Evolutionary conservation across 64 coral and sea anemone species (phyloP).

Genomic region (Orbicella faveolata): DNA sequence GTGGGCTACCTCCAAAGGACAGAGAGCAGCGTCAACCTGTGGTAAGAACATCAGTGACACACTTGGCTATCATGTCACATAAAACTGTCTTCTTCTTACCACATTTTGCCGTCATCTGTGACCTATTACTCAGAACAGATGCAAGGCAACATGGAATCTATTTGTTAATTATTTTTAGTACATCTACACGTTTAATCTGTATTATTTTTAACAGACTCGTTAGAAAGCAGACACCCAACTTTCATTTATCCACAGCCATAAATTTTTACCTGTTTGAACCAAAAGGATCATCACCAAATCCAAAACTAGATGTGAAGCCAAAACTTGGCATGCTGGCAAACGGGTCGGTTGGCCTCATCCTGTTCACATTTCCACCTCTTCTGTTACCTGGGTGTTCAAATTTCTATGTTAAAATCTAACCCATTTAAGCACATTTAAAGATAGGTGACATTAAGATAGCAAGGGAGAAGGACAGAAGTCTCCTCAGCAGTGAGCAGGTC

Average conservation of each 20-base stretch:
- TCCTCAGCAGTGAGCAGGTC: no score
- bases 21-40: no score
- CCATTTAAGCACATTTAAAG: no score
- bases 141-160: neutral
- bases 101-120: neutral
- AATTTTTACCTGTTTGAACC: conserved; percentile 43
- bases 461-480: no score
- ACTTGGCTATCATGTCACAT: neutral
- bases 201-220: neutral
- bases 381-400: neutral
- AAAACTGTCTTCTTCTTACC: neutral
- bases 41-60: no score
- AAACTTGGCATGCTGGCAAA: conserved; percentile 37
- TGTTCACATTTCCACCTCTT: neutral
- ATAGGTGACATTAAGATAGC: neutral
- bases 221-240: neutral
- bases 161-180: no score
- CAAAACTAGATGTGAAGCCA: conserved; percentile 41
- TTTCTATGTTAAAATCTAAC: no score
- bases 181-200: no score
- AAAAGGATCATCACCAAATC: conserved; percentile 64
- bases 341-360: conserved; percentile 52
- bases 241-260: neutral
- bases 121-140: neutral
- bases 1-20: no score